Conservation (phyloP, 2,113 vertebrate species). For the Ascaphus truei region DNA sequence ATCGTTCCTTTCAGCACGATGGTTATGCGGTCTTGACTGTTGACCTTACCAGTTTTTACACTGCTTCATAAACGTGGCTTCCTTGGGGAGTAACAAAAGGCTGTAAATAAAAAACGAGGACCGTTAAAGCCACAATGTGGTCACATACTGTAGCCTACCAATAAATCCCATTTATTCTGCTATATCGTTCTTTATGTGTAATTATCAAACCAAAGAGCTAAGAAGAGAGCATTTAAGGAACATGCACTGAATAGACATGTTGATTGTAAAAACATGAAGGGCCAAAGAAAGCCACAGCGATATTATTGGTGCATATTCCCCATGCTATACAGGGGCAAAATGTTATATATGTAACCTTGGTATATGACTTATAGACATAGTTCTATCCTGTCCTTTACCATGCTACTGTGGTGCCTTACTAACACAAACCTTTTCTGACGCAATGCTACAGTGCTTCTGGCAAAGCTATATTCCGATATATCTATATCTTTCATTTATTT, state of each 20-base stretch:
- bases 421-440: background rate
- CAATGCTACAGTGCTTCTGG: background rate
- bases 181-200: background rate
- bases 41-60: background rate
- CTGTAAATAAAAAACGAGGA: background rate
- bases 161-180: background rate
- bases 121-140: too few relatives aligned
- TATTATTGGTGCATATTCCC: background rate
- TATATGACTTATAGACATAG: slow-evolving; percentile 17
- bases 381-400: background rate
- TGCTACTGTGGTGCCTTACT: slow-evolving; percentile 11
- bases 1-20: too few relatives aligned
- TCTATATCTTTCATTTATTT: slow-evolving; percentile 46
- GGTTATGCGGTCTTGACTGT: too few relatives aligned
- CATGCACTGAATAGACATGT: slow-evolving; percentile 13
- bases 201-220: background rate
- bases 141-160: too few relatives aligned
- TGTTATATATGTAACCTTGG: background rate
- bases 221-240: background rate
- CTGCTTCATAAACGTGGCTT: background rate
- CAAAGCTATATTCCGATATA: slow-evolving; percentile 40
- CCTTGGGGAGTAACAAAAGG: too few relatives aligned
- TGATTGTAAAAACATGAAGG: background rate
- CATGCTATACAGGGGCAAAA: background rate
- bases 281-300: background rate